These are phyloP conservation scores for Peromyscus attwateri DNA, from an alignment of 2,797 vertebrate genomes.

Conservation along the genomic window DNA sequence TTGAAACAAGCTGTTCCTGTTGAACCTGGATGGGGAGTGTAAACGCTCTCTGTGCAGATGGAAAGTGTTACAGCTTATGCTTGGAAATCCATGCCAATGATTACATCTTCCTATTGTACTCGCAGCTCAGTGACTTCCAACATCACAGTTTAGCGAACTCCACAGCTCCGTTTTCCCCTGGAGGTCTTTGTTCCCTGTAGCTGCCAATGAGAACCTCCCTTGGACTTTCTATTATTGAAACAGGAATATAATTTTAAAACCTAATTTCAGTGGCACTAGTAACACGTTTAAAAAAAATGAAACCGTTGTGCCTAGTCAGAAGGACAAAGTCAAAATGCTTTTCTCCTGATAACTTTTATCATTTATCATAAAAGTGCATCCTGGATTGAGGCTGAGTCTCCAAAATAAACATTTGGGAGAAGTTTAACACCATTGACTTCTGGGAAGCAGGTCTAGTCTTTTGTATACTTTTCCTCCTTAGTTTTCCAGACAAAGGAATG, in stretches of 20 bases:
- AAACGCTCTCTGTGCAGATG: background rate
- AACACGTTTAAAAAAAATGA: background rate
- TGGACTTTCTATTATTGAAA: slow-evolving; percentile 31
- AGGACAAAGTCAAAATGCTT: slow-evolving; percentile 5
- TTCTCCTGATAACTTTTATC: slow-evolving; percentile 44
- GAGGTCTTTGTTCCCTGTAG: slow-evolving; percentile 8
- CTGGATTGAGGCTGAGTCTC: slow-evolving; percentile 14
- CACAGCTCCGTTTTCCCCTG: background rate
- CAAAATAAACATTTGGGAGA: slow-evolving; percentile 53
- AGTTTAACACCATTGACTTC: slow-evolving; percentile 16
- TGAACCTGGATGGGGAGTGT: background rate
- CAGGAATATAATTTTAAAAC: background rate
- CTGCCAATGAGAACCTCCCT: background rate
- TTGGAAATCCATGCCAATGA: background rate
- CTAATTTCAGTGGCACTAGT: background rate
- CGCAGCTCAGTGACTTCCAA: background rate
- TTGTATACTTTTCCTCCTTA: slow-evolving; percentile 45
- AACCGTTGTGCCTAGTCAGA: background rate
- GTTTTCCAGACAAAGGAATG: slow-evolving; percentile 72
- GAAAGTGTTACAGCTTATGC: background rate
- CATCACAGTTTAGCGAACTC: slow-evolving; percentile 21
- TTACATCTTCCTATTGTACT: background rate
- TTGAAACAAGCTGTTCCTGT: background rate
- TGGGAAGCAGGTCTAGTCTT: slow-evolving; percentile 57
- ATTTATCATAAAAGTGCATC: slow-evolving; percentile 58